Conservation (phyloP, 1,140 invertebrate species). For the Habropoda laboriosa region DNA sequence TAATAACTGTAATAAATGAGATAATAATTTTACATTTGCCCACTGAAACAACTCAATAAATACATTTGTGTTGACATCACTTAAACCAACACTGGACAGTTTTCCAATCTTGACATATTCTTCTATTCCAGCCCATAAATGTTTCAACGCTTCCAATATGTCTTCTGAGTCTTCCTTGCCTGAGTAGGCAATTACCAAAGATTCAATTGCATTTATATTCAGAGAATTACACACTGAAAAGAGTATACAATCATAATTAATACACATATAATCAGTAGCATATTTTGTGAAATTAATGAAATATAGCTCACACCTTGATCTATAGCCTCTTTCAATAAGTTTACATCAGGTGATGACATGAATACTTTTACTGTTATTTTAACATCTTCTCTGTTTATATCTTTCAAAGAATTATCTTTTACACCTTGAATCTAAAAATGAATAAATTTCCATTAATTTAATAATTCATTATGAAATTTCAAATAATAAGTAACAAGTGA, state of each 20-base stretch:
- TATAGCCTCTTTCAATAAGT: constrained; percentile 80
- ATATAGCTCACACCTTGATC: constrained; percentile 74
- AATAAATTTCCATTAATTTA: constrained; percentile 31
- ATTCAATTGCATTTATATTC: constrained; percentile 86
- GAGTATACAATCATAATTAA: constrained; percentile 18
- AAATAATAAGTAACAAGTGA: not conserved
- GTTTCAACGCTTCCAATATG: constrained; percentile 85
- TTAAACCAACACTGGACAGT: constrained; percentile 90
- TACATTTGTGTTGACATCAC: constrained; percentile 92
- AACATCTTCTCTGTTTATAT: constrained; percentile 82
- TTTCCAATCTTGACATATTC: constrained; percentile 85
- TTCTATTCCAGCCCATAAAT: constrained; percentile 89
- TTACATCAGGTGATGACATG: constrained; percentile 78
- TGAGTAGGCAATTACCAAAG: constrained; percentile 88
- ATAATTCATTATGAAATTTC: constrained; percentile 5
- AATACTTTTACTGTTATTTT: constrained; percentile 85
- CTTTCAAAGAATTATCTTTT: constrained; percentile 67
- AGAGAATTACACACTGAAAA: constrained; percentile 85
- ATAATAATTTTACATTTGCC: constrained; percentile 84
- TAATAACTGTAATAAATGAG: constrained; percentile 1
- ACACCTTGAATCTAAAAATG: constrained; percentile 67
- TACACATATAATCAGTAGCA: constrained; percentile 42
- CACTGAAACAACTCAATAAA: constrained; percentile 90
- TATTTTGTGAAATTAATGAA: constrained; percentile 19
- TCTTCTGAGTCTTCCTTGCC: constrained; percentile 77